Base-by-base conservation (phyloP, 2,797 vertebrate genomes). In the Hydrolagus colliei region DNA sequence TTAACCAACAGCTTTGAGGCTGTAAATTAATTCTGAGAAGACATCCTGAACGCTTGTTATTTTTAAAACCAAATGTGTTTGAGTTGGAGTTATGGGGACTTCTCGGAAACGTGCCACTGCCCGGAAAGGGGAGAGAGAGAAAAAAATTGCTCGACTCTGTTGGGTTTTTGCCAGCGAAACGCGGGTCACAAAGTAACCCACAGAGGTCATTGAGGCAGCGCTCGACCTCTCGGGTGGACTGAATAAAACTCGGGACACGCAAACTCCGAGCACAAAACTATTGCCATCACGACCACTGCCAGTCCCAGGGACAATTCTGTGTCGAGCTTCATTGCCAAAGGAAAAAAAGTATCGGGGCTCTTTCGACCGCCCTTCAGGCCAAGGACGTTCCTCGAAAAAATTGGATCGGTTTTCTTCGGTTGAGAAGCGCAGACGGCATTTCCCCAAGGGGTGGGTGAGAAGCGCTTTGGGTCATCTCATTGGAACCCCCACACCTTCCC, bases 371-470 rank as follows among this genome's bases (percentile, higher is more conserved):
- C 7, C 9, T 68, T 9, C 8, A 27, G 16, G 79, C 63, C 32
- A 82, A 82, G 79, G 68, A 68, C 63, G 35, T 82, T 82, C 32
- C 62, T 68, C 41, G 63, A 67, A 82, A 41, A 67, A 82, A 41
- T 82, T 16, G 20, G 35, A 18, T 27, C 65, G 68, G 62, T 8
- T 4, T 4, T 68, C 16, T 2, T 1, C 1, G 20, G 65, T 67
- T 3, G 3, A 9, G 41, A 35, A 61, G 32, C 9, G 4, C 75
- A 41, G 79, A 35, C 20, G 6, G 0, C 41, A 52, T 52, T 52
- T 1, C 41, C 0, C 2, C 27, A 27, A 1, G 27, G 27, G 27
- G 27, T 27, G 68, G 27, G 4, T 82, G 41, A 27, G 41, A 82
- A 35, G 0, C 32, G 10, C 27, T 65, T 52, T 41, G 27, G 18